Percentiles rank a stretch among this genome's conserved stretches.
Evolutionary conservation across 2,113 vertebrate species (phyloP).

Genomic region (cat (Felis catus)): F.catus_Fca126_mat1.0 CM031411.1:108610001-108610500

Average conservation of each 20-base stretch:
- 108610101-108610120: slow-evolving; percentile 38
- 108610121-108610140: neutral
- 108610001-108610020: neutral
- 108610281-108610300: neutral
- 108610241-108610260: neutral
- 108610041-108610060: neutral
- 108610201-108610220: neutral
- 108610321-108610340: neutral
- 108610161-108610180: neutral
- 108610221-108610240: neutral
- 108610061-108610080: neutral
- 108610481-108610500: slow-evolving; percentile 25
- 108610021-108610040: neutral
- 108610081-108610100: neutral
- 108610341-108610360: slow-evolving; percentile 21
- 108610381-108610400: slow-evolving; percentile 5
- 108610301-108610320: neutral
- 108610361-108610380: neutral
- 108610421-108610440: slow-evolving; percentile 13
- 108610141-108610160: slow-evolving; percentile 29
- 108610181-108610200: neutral
- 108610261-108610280: neutral
- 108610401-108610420: slow-evolving; percentile 26
- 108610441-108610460: neutral
- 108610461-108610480: neutral